Evolutionary conservation across 37 sponge, comb jelly and placozoan species (phyloP), one percentile per base, ranked within the genome.

Genomic region (Amphimedon queenslandica): DNA sequence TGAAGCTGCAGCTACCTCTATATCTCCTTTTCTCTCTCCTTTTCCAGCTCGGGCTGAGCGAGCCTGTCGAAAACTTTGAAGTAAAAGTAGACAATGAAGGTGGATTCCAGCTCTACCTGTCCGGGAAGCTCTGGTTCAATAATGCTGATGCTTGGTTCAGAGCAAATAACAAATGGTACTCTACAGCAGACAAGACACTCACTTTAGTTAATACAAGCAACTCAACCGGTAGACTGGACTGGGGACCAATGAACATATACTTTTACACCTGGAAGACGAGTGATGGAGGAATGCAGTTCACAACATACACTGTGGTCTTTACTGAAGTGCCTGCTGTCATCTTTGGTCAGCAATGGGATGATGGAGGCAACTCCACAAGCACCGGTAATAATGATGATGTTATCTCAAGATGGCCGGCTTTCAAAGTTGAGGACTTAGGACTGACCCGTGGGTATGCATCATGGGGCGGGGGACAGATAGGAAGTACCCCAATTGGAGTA

Each of bases 51-150:
- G n/a, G n/a, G n/a, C n/a, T n/a, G n/a, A n/a, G n/a, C n/a, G n/a
- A n/a, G n/a, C n/a, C n/a, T n/a, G n/a, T n/a, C n/a, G n/a, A n/a
- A n/a, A n/a, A n/a, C n/a, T n/a, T n/a, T n/a, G n/a, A n/a, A n/a
- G n/a, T n/a, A n/a, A n/a, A n/a, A n/a, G n/a, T n/a, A n/a, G n/a
- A n/a, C n/a, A n/a, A n/a, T n/a, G n/a, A n/a, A n/a, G 72, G 72
- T 11, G n/a, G n/a, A n/a, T 79, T 56, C 28, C 42, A 66, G 57
- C 32, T 69, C 69, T n/a, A 24, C 23, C 20, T 80, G 64, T 61
- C 51, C 1, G 73, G 42, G 20, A 28, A 53, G 1, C n/a, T 51
- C 6, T 80, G 81, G 81, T 80, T 80, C 73, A 63, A 65, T 37
- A 72, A 65, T 55, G 81, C 73, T n/a, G 72, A 66, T 4, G 57